Conservation (phyloP, 1,140 invertebrate species). For the Andrena cerasifolii region DNA sequence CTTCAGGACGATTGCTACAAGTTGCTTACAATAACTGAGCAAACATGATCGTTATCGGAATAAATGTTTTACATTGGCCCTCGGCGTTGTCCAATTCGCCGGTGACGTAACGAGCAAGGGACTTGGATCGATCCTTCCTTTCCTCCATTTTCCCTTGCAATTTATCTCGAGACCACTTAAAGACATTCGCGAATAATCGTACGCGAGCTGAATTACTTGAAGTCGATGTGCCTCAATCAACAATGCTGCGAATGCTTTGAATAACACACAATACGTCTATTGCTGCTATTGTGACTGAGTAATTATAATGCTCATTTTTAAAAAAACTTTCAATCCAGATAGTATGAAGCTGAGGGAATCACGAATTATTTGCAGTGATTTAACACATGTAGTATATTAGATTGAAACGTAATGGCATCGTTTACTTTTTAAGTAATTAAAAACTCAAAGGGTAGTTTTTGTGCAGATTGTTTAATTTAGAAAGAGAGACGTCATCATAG, state of each 20-base stretch:
- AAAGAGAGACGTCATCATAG: too few relatives aligned
- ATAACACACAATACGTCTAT: too few relatives aligned
- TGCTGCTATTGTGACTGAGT: too few relatives aligned
- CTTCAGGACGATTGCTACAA: conserved; percentile 16
- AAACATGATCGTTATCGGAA: conserved; percentile 30
- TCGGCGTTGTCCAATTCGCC: conserved; percentile 22
- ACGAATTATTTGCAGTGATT: too few relatives aligned
- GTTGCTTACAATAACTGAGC: conserved; percentile 29
- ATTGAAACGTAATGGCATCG: too few relatives aligned
- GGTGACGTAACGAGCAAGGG: background rate
- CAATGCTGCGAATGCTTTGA: background rate
- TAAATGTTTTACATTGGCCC: conserved; percentile 5
- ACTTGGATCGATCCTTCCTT: background rate
- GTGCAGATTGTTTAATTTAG: too few relatives aligned
- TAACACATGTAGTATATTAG: too few relatives aligned
- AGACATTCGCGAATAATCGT: background rate
- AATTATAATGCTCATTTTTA: too few relatives aligned
- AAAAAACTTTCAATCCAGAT: too few relatives aligned
- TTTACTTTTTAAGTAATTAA: too few relatives aligned
- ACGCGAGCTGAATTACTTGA: background rate
- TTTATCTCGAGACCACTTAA: background rate
- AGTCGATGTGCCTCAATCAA: background rate
- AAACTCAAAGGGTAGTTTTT: too few relatives aligned
- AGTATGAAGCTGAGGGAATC: too few relatives aligned
- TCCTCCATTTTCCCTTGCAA: background rate